Conservation (phyloP, 1,140 invertebrate species). For the Drosophila punjabiensis region DNA sequence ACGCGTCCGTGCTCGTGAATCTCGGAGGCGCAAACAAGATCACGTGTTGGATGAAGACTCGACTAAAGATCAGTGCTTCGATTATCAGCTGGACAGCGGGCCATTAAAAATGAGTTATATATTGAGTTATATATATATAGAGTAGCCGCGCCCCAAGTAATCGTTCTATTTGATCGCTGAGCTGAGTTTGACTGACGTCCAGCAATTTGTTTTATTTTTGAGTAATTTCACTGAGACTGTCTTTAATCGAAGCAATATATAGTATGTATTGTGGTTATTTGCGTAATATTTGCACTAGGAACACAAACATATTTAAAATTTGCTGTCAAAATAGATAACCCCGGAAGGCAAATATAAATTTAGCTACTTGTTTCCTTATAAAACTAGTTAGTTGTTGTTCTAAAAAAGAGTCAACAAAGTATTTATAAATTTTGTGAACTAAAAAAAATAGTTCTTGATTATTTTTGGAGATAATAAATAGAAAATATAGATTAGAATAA, state of each 20-base stretch:
- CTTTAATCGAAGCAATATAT: not conserved
- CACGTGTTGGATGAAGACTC: constrained; percentile 59
- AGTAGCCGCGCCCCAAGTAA: not conserved
- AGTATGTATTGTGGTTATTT: constrained; percentile 16
- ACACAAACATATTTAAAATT: not conserved
- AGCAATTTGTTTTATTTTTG: constrained; percentile 16
- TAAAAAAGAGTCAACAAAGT: not conserved
- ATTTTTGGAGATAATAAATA: too few relatives aligned
- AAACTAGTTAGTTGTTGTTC: not conserved
- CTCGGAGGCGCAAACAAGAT: constrained; percentile 61
- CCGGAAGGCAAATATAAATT: not conserved
- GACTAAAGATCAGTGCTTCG: constrained; percentile 28
- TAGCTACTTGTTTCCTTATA: not conserved
- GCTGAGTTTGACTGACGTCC: constrained; percentile 9
- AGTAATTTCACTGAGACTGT: constrained; percentile 16
- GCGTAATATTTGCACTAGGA: constrained; percentile 19
- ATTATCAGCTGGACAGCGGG: constrained; percentile 16
- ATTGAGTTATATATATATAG: not conserved
- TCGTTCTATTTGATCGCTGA: constrained; percentile 4
- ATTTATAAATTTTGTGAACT: not conserved
- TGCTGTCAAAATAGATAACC: constrained; percentile 30
- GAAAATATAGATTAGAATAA: not conserved
- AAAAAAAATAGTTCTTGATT: not conserved
- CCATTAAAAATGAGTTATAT: constrained; percentile 20
- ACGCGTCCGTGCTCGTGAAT: constrained; percentile 49